Conservation (phyloP, 1,140 invertebrate genomes). For the Octopus bimaculoides region DNA sequence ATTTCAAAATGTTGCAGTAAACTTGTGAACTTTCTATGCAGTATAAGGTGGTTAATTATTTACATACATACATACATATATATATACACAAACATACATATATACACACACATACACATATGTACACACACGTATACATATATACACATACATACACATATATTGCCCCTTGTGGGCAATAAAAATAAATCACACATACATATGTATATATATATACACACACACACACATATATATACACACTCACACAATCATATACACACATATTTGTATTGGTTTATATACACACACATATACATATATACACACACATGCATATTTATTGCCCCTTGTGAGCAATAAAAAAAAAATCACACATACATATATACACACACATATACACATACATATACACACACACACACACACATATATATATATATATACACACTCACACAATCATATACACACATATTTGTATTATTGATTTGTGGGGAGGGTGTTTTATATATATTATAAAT, state of each 20-base stretch:
- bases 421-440: not conserved
- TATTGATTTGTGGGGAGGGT: not conserved
- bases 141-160: not conserved
- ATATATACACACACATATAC: not conserved
- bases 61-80: too few relatives aligned
- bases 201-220: too few relatives aligned
- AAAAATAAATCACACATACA: too few relatives aligned
- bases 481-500: not conserved
- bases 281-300: not conserved
- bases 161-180: too few relatives aligned
- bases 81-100: too few relatives aligned
- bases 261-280: not conserved
- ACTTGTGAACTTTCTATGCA: too few relatives aligned
- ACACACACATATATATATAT: not conserved
- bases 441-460: not conserved
- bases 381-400: not conserved
- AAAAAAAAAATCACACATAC: not conserved
- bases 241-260: not conserved
- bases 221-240: too few relatives aligned
- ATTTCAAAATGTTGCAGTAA: too few relatives aligned
- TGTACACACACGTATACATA: too few relatives aligned
- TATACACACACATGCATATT: not conserved
- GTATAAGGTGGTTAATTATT: too few relatives aligned
- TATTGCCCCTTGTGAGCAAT: too few relatives aligned
- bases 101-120: too few relatives aligned